phyloP scores from a whole-genome alignment of 2,797 vertebrate genomes.

The Netta rufina region DNA sequence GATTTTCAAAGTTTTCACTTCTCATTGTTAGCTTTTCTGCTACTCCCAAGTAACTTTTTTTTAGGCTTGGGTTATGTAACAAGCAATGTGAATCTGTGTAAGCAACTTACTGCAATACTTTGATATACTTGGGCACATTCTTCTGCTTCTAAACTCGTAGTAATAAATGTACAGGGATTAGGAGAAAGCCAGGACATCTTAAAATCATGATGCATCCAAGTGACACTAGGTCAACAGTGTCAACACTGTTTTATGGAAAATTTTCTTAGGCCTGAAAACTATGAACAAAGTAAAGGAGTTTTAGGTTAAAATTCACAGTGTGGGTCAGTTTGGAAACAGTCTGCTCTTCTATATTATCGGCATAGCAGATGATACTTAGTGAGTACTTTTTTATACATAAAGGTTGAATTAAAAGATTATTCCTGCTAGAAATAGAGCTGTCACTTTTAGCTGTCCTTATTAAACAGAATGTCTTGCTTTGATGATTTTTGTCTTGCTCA shows the following conservation, averaged over 20 bases:
- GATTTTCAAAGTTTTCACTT: neutral
- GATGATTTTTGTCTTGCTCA: conserved; percentile 34
- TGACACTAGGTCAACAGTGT: neutral
- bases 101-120: neutral
- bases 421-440: neutral
- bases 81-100: neutral
- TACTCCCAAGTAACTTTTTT: neutral
- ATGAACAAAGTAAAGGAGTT: neutral
- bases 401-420: neutral
- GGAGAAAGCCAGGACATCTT: neutral
- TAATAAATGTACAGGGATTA: neutral
- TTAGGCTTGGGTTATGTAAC: neutral
- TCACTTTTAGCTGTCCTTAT: neutral
- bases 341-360: neutral
- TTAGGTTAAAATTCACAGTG: neutral
- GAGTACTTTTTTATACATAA: neutral
- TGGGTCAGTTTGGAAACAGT: neutral
- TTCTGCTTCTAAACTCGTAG: neutral
- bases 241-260: neutral
- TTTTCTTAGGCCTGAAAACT: neutral
- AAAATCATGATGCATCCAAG: rapidly evolving
- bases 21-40: neutral
- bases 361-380: neutral
- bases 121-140: neutral
- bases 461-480: neutral